phyloP scores from a whole-genome alignment of 2,113 vertebrate genomes.

The Dromas ardeola region DNA sequence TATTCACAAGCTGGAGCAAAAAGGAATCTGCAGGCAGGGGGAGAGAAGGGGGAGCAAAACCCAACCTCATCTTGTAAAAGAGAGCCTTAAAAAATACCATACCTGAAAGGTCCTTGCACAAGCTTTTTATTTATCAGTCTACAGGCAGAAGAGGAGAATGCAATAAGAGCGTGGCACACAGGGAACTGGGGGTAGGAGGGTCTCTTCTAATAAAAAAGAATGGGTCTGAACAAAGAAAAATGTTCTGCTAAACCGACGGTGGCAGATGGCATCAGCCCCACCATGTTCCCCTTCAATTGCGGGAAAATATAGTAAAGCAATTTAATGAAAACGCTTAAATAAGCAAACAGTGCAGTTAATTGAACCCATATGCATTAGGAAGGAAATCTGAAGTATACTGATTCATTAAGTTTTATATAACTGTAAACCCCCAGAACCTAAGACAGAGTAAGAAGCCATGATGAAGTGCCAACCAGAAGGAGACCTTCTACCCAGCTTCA shows the following conservation, averaged over 20 bases:
- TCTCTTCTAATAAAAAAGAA: constrained; percentile 31
- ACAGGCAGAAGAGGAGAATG: background rate
- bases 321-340: constrained; percentile 75
- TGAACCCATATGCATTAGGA: constrained; percentile 75
- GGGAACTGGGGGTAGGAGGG: background rate
- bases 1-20: constrained; percentile 17
- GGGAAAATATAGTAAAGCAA: constrained; percentile 72
- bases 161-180: background rate
- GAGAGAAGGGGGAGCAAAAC: background rate
- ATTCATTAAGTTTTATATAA: constrained; percentile 78
- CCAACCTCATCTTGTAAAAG: constrained; percentile 48
- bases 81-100: constrained; percentile 14
- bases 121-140: constrained; percentile 14
- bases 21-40: background rate
- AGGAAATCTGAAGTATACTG: constrained; percentile 72
- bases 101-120: background rate
- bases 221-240: constrained; percentile 56
- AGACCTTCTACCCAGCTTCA: constrained; percentile 37
- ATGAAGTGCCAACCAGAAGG: constrained; percentile 63
- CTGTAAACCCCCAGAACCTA: constrained; percentile 71
- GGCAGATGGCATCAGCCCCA: constrained; percentile 70
- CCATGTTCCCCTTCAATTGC: constrained; percentile 61
- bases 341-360: constrained; percentile 74
- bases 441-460: constrained; percentile 63
- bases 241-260: constrained; percentile 27